phyloP scores from a whole-genome alignment of 2,888 invertebrate genomes.

The Idaea biselata region DNA sequence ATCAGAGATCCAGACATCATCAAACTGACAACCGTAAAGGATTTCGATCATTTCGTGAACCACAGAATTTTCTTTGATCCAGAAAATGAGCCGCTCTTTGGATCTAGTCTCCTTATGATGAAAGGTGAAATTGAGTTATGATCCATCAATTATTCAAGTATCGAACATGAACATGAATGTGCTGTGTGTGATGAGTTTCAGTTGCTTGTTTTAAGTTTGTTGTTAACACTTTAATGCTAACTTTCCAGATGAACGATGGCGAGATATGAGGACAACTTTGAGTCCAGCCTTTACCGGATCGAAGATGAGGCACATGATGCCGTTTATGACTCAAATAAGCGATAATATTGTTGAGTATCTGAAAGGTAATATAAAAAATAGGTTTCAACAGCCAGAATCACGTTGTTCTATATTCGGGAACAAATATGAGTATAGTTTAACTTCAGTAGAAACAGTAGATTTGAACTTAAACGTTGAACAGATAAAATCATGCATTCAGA shows the following conservation, averaged over 20 bases:
- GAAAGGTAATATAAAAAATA: slow-evolving; percentile 40
- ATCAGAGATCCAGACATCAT: slow-evolving; percentile 78
- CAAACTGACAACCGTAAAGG: slow-evolving; percentile 76
- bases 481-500: no score
- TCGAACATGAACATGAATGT: background rate
- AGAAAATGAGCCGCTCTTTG: slow-evolving; percentile 64
- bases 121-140: slow-evolving; percentile 43
- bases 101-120: slow-evolving; percentile 55
- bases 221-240: background rate
- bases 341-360: slow-evolving; percentile 49
- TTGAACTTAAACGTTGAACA: no score
- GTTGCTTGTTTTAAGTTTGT: no score
- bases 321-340: slow-evolving; percentile 62
- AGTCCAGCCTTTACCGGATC: slow-evolving; percentile 80
- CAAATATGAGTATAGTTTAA: no score
- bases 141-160: background rate
- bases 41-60: slow-evolving; percentile 80
- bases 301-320: slow-evolving; percentile 78
- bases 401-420: no score
- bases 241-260: slow-evolving; percentile 68
- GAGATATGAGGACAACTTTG: slow-evolving; percentile 68
- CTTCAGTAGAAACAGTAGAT: no score
- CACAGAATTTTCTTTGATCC: slow-evolving; percentile 58
- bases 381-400: no score
- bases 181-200: no score